Base-by-base conservation (phyloP, 2,888 invertebrate species). In the Sceliomorpha sp. region DNA sequence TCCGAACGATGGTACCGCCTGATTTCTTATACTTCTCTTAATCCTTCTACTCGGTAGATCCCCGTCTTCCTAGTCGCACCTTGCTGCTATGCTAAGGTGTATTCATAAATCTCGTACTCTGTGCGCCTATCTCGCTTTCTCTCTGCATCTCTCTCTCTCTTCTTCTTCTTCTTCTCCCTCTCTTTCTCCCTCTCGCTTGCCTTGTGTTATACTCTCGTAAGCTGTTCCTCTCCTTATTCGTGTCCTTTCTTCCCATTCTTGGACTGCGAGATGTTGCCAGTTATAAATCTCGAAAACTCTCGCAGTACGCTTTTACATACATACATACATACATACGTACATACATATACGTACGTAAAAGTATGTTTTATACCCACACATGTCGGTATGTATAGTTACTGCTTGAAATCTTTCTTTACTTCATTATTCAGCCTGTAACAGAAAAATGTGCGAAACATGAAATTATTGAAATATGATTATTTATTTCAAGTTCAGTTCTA, bases 271-370 rank as follows among this genome's bases (percentile, higher is more conserved):
- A 73, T 72, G 73, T 70, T 70, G 75, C 20, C 5, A 5, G 74
- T 70, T 74, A 72, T 76, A 80, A 80, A 79, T 80, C 73, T 69
- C 60, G 50, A 62, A 63, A 72, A 71, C 75, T 69, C 76, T 73
- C 72, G 47, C 74, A 60, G 72, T 62, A 40, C 59, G 72, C 74
- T 51, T 53, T 34, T 36, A 47, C 40, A 31, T 26, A 34, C 44
- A 42, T 36, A 29, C 42, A 27, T 20, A 24, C 27, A 47, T 14
- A 13, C 29, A 24, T 34, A 20, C 10, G 15, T 42, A 26, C 17
- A 20, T 34, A 14, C 32, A 32, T 20, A 37, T 26, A n/a, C n/a
- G 20, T 39, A 20, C 27, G 13, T 26, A 42, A 26, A 34, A 44
- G 24, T 56, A 40, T 51, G 44, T 14, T 26, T 13, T 32, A 36